Conservation (phyloP, 2,113 vertebrate genomes). For the Nicator chloris region DNA sequence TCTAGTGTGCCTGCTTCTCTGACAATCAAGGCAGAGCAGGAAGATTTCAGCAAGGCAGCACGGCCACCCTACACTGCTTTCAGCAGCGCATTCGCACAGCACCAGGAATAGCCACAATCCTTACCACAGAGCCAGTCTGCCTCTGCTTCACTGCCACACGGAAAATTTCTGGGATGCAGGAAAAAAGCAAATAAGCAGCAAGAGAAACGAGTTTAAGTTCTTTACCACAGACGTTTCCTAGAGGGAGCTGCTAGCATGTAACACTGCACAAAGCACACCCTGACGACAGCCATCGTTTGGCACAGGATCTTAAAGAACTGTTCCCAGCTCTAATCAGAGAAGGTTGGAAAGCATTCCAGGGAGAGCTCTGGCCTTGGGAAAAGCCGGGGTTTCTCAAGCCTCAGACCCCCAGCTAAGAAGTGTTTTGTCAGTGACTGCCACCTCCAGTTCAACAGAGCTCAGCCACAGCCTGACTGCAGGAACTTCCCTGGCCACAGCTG, state of each 20-base stretch:
- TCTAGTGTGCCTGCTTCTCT: neutral
- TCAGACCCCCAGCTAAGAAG: neutral
- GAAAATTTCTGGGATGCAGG: neutral
- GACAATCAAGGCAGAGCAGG: neutral
- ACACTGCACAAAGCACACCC: neutral
- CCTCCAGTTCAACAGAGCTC: neutral
- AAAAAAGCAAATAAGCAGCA: neutral
- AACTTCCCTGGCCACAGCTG: neutral
- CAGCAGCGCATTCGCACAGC: neutral
- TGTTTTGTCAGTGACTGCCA: neutral
- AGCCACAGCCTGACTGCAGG: neutral
- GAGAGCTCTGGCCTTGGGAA: neutral
- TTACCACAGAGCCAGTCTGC: neutral
- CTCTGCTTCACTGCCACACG: neutral
- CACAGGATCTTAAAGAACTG: neutral
- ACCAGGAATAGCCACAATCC: neutral
- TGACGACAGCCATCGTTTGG: neutral
- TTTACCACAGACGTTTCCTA: neutral
- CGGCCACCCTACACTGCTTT: neutral
- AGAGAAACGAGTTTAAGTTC: neutral
- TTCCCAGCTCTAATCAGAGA: neutral
- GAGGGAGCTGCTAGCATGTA: neutral
- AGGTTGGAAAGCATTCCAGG: neutral
- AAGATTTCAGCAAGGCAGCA: neutral
- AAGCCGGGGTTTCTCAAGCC: neutral